Percentiles rank a stretch among this genome's conserved stretches.
Evolutionary conservation across 2,888 invertebrate genomes (phyloP).

Genomic region (Lissocephala sabroskyi): DNA sequence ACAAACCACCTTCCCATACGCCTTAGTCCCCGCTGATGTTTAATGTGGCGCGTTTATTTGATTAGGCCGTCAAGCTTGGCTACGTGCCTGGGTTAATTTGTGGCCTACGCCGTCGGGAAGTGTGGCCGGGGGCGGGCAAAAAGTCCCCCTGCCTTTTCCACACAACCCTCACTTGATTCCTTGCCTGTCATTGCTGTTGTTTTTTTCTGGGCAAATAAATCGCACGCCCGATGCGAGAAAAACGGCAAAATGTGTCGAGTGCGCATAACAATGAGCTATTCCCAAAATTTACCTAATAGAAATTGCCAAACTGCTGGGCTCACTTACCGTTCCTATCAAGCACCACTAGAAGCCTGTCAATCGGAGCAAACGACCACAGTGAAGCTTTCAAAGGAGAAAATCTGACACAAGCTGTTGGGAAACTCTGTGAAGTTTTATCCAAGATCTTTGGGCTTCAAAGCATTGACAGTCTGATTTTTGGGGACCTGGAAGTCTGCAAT

Average conservation of each 20-base stretch:
- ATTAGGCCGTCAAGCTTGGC: constrained; percentile 54
- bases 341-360: too few species aligned
- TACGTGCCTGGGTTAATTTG: constrained; percentile 60
- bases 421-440: too few species aligned
- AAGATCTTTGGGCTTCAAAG: too few species aligned
- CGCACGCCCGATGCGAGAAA: constrained; percentile 42
- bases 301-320: constrained; percentile 15
- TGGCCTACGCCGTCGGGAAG: constrained; percentile 1
- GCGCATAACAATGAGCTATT: constrained; percentile 43
- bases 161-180: constrained; percentile 13
- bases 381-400: too few species aligned
- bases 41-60: constrained; percentile 62
- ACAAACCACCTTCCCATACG: too few species aligned
- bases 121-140: too few species aligned
- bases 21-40: constrained; percentile 31
- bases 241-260: constrained; percentile 32
- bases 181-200: constrained; percentile 21
- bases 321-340: constrained; percentile 30
- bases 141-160: too few species aligned
- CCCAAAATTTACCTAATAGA: too few species aligned
- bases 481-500: too few species aligned
- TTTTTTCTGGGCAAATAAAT: constrained; percentile 60
- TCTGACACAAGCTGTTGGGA: too few species aligned
- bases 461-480: too few species aligned
- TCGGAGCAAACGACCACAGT: too few species aligned